phyloP scores from a whole-genome alignment of 53 echinoderm and acorn worm genomes.

The Patiria pectinifera region DNA sequence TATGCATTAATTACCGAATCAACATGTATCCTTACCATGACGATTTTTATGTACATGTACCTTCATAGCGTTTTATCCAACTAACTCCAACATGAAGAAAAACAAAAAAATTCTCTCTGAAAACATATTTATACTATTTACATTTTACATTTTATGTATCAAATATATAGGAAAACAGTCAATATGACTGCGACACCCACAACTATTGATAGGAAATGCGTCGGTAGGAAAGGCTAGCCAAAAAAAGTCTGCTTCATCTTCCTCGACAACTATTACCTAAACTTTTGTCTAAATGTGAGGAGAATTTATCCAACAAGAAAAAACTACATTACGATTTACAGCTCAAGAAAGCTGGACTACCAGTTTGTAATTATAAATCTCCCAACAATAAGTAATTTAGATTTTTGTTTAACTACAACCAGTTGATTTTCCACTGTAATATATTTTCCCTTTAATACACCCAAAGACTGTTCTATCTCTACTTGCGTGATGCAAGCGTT shows the following conservation, averaged over 20 bases:
- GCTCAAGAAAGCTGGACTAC: too few species aligned
- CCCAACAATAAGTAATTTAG: too few species aligned
- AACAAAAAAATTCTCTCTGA: constrained; percentile 39
- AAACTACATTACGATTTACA: too few species aligned
- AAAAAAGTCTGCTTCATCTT: not conserved
- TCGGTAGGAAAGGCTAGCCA: constrained; percentile 11
- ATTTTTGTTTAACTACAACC: too few species aligned
- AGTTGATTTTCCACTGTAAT: not conserved
- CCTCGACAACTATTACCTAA: too few species aligned
- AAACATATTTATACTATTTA: constrained; percentile 61
- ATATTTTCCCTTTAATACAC: not conserved
- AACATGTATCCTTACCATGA: not conserved
- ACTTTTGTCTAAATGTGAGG: too few species aligned
- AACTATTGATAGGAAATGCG: constrained; percentile 33
- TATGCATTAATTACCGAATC: not conserved
- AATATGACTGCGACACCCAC: constrained; percentile 44
- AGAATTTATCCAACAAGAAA: too few species aligned
- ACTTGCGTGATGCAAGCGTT: not conserved
- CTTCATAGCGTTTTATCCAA: not conserved
- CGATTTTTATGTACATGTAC: not conserved
- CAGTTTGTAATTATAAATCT: too few species aligned
- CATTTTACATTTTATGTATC: constrained; percentile 51
- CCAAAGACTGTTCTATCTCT: not conserved
- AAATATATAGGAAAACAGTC: constrained; percentile 37
- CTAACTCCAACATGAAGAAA: not conserved